phyloP scores from a whole-genome alignment of 2,888 invertebrate species.

The Colletes collaris region DNA sequence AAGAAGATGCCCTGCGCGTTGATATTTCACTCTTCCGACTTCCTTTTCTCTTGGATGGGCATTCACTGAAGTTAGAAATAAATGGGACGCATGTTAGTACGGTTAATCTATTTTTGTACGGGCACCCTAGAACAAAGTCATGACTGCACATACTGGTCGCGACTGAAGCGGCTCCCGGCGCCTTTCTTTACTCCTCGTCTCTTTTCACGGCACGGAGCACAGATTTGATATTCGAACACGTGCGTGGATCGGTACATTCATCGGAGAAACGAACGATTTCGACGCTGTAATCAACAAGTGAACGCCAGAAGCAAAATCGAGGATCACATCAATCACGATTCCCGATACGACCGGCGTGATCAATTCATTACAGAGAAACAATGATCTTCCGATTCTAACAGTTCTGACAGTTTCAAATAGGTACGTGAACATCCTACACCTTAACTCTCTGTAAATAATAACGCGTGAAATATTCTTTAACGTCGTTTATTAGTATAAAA shows the following conservation, averaged over 20 bases:
- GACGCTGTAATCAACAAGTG: not conserved
- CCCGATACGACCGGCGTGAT: not conserved
- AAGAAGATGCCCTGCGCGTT: not conserved
- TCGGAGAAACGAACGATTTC: not conserved
- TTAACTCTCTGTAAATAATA: not conserved
- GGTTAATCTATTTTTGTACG: constrained; percentile 64
- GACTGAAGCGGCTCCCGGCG: constrained; percentile 47
- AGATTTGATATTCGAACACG: constrained; percentile 10
- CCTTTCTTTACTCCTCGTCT: constrained; percentile 5
- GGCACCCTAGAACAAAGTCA: constrained; percentile 57
- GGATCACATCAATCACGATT: not conserved
- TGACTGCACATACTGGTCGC: constrained; percentile 65
- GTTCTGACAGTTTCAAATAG: not conserved
- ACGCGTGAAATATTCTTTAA: not conserved
- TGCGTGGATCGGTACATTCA: not conserved
- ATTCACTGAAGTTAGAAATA: constrained; percentile 59
- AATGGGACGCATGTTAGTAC: constrained; percentile 50
- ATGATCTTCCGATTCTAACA: constrained; percentile 9
- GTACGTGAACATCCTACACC: constrained; percentile 28
- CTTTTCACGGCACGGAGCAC: constrained; percentile 1
- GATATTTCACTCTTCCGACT: not conserved
- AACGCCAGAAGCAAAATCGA: not conserved
- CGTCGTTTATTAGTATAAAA: too few species aligned
- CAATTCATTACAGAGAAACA: not conserved
- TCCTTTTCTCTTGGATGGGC: constrained; percentile 1